Base-by-base conservation (phyloP, 2,113 vertebrate genomes). In the Cettia cetti region DNA sequence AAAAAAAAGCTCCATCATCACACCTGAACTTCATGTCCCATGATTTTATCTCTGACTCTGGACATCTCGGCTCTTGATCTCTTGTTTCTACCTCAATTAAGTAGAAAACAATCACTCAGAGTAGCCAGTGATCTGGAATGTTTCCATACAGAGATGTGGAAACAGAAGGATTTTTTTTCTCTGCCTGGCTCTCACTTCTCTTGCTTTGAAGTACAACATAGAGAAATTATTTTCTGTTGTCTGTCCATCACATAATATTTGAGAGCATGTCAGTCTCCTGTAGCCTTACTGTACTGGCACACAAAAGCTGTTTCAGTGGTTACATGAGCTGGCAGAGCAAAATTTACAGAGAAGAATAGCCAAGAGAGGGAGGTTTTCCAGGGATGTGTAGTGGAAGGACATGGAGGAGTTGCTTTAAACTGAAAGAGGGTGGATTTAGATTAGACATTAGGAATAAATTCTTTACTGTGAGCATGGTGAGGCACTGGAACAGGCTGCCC, bases 11-110 rank as follows among this genome's bases (percentile, higher is more conserved):
- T 63, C 35, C 0, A 1, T 64, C n/a, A 49, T 75, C 68, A 72
- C 65, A 89, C 53, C 77, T 65, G 53, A 87, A 87, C 53, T 78
- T 90, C 35, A 8, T 45, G 79, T 92, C 75, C 70, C 40, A 50
- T 0, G 45, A 86, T 88, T 93, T 92, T 86, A 82, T 94, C 80
- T 89, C 81, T 72, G 60, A 37, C 37, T 79, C 15, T 44, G 84
- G 86, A 79, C 52, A 87, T 91, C 74, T 82, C 79, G 94, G 61
- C 69, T 94, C 44, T 60, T 68, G 42, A 90, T 81, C 79, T 93
- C 50, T 59, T 59, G 11, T 56, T 95, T 92, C 69, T 92, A 33
- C 15, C 37, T 89, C 86, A 92, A 92, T 77, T 94, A 80, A 86
- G 61, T 60, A 40, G 83, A 78, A 87, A 94, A 79, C 79, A 93